Percentiles rank a stretch among this genome's conserved stretches.
phyloP scores from a whole-genome alignment of 2,888 invertebrate genomes.

The Caenorhabditis sp. region DNA sequence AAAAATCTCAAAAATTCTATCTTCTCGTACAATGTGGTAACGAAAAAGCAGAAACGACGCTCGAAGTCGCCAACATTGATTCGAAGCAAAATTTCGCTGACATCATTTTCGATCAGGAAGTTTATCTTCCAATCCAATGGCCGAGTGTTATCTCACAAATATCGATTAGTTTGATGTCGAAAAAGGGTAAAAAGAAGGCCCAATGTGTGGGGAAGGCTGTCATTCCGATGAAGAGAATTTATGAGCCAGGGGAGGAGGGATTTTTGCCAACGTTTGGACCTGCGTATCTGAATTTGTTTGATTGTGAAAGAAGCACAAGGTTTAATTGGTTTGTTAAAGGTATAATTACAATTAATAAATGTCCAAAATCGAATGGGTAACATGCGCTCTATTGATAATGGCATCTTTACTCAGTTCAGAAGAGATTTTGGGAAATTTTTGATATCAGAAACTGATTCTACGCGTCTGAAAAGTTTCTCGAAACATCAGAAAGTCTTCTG shows the following conservation, averaged over 20 bases:
- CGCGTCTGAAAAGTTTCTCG: no score
- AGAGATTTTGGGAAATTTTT: no score
- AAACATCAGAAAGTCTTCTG: no score
- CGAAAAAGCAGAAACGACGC: slow-evolving; percentile 39
- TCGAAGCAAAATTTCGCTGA: slow-evolving; percentile 14
- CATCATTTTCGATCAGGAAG: slow-evolving; percentile 52
- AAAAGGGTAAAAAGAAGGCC: slow-evolving; percentile 25
- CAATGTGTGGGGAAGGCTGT: slow-evolving; percentile 38
- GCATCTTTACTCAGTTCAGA: no score
- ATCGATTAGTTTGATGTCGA: slow-evolving; percentile 34
- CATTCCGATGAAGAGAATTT: slow-evolving; percentile 49
- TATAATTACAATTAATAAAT: neutral
- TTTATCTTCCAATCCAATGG: slow-evolving; percentile 62
- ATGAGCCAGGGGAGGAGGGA: slow-evolving; percentile 59
- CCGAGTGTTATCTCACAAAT: slow-evolving; percentile 59
- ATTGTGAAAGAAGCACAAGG: slow-evolving; percentile 44
- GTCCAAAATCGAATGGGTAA: no score
- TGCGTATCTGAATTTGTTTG: slow-evolving; percentile 59
- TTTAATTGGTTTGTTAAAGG: slow-evolving; percentile 36
- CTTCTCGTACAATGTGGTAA: slow-evolving; percentile 36
- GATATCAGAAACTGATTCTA: no score
- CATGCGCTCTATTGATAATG: no score
- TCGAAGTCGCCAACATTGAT: slow-evolving; percentile 11
- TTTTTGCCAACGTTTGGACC: slow-evolving; percentile 63
- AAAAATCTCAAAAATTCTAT: slow-evolving; percentile 29